Evolutionary conservation across 1,140 invertebrate genomes (phyloP), one percentile per base, ranked within the genome.

Genomic region (Pseudomyrmex concolor): DNA sequence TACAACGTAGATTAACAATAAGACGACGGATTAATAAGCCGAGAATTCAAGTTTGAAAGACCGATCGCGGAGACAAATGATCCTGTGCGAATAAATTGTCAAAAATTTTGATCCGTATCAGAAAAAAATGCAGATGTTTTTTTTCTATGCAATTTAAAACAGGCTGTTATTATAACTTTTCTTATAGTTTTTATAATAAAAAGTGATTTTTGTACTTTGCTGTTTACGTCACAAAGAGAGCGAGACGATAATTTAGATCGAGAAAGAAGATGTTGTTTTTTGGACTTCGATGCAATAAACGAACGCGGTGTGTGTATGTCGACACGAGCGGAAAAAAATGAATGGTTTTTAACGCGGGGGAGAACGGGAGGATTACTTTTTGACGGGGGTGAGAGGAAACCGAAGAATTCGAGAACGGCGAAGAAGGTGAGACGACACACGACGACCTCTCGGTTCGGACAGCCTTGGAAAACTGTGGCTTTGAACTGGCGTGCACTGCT

Each of bases 381-480:
- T 34, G 5, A 34, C 34, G 34, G 0, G 5, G 34, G 34, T 34
- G 34, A 34, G 22, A 62, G 19, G 51, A 62, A 60, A 3, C 12
- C 15, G 59, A 62, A 57, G 70, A 72, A 73, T 48, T n/a, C 45
- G 15, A 15, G 51, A 64, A 59, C 55, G 74, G 57, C 8, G 70
- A 77, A 63, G 85, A 87, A 84, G 74, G 63, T 55, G 67, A 73
- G 45, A 60, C 62, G 70, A 89, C 88, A 86, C 87, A 86, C 89
- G 89, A 84, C 90, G 90, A 93, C 92, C 91, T 90, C 91, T 86
- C 90, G 88, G 74, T 80, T 90, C 90, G 88, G 80, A 89, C 91
- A 94, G 93, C 93, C 93, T 94, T 94, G 93, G 92, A 78, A 94
- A 94, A 94, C 93, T 94, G 91, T 93, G 89, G 84, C 93, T 94